Evolutionary conservation across 2,888 invertebrate species (phyloP), one percentile per base, ranked within the genome.

Genomic region (Scaptomyza cyrtandrae): DNA sequence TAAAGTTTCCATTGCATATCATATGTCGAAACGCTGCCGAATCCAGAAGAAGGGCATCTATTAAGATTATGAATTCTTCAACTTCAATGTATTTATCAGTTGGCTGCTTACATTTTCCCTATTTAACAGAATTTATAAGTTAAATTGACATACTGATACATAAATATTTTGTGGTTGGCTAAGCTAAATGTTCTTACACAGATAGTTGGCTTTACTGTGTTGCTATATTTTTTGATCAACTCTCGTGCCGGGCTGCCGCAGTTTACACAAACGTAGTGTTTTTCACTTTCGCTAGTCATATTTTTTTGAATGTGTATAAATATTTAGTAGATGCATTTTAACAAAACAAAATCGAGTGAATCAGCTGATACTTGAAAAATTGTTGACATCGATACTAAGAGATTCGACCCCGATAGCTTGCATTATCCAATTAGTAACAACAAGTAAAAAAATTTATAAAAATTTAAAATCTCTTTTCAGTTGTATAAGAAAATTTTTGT

Each of bases 81-180:
- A 96, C 97, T 92, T 98, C 98, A 66, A 98, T 95, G 89, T 98
- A 98, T 90, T 97, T 97, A 91, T 98, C 98, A 0, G 97, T 96
- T 13, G 95, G 91, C 46, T 94, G 93, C 50, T 94, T 94, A 90
- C 98, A 98, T 71, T 93, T 93, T 10, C 93, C 94, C 98, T 98
- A 84, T 89, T 92, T 93, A 57, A 49, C 9, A 50, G n/a, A 35
- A 1, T 10, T 6, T 13, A 9, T 19, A 3, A n/a, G 9, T 19
- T 35, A n/a, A n/a, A 6, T n/a, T 19, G n/a, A 6, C 1, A 3
- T 24, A 19, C 7, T 29, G 5, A n/a, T 16, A 5, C n/a, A 31
- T 24, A 19, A 1, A 45, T 6, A 10, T 44, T 31, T 16, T 10
- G 19, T 5, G 43, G 4, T 11, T 6, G 6, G 4, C 14, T n/a